These are phyloP conservation scores for Tinea pellionella DNA, from an alignment of 2,888 invertebrate genomes.

Conservation along the genomic window DNA sequence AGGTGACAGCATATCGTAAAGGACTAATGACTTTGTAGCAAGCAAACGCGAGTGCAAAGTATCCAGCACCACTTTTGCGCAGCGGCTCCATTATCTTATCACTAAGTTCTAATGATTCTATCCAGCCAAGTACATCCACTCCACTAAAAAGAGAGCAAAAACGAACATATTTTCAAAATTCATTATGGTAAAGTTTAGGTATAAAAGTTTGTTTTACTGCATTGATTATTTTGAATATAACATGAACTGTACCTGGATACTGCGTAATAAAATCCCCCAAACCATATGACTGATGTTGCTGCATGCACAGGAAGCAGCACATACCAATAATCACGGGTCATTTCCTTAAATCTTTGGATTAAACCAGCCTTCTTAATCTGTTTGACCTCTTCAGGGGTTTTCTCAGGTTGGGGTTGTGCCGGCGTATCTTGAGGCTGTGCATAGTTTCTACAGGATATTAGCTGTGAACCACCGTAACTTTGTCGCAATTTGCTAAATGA, in stretches of 20 bases:
- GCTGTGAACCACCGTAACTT: not conserved
- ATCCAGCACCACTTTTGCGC: conserved; percentile 84
- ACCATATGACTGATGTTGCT: conserved; percentile 89
- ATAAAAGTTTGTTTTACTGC: too few relatives aligned
- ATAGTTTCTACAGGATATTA: conserved; percentile 19
- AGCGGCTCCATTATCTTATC: conserved; percentile 83
- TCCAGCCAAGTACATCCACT: conserved; percentile 83
- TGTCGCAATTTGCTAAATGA: not conserved
- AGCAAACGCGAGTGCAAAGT: conserved; percentile 89
- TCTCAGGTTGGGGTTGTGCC: conserved; percentile 10
- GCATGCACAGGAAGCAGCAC: conserved; percentile 94
- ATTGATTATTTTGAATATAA: conserved; percentile 8
- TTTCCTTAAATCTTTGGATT: conserved; percentile 86
- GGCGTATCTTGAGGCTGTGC: too few relatives aligned
- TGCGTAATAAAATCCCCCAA: conserved; percentile 86
- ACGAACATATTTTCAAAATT: too few relatives aligned
- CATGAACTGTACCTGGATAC: conserved; percentile 76
- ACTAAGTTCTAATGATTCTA: conserved; percentile 82
- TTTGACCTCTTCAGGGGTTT: conserved; percentile 21
- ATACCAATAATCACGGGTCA: conserved; percentile 98
- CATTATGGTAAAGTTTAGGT: too few relatives aligned
- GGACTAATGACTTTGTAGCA: conserved; percentile 95
- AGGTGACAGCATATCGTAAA: conserved; percentile 89
- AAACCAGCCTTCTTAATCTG: conserved; percentile 67
- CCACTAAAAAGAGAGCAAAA: conserved; percentile 77